A percentile compares a stretch with the other conserved stretches of the same genome.
phyloP scores from a whole-genome alignment of 2,797 vertebrate genomes.

The Prionace glauca region DNA sequence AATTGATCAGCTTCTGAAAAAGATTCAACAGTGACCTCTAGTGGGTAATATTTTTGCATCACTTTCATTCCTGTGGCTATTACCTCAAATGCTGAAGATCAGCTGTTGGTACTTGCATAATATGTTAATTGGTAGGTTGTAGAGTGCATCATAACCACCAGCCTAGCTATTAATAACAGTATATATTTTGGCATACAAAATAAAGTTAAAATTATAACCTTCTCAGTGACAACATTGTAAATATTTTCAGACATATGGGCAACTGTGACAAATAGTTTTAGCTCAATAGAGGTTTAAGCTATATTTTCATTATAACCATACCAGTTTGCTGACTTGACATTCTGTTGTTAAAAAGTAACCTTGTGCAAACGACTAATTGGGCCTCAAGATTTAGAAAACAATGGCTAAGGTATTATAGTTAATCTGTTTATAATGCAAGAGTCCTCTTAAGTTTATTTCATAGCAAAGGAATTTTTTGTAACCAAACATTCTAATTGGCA shows the following conservation, averaged over 20 bases:
- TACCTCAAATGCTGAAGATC: not conserved
- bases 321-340: slow-evolving; percentile 20
- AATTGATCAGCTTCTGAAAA: not conserved
- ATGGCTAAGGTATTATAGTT: not conserved
- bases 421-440: not conserved
- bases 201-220: slow-evolving; percentile 28
- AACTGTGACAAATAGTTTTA: not conserved
- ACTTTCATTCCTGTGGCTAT: not conserved
- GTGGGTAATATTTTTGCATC: not conserved
- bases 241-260: not conserved
- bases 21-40: slow-evolving; percentile 34
- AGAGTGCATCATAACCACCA: not conserved
- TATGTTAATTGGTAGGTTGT: slow-evolving; percentile 19
- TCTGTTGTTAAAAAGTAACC: not conserved
- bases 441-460: not conserved
- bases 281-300: not conserved
- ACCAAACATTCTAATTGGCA: not conserved
- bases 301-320: not conserved
- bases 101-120: not conserved
- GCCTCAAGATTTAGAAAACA: slow-evolving; percentile 19
- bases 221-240: not conserved
- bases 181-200: slow-evolving; percentile 10
- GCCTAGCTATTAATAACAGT: slow-evolving; percentile 25
- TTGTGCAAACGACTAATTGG: slow-evolving; percentile 1
- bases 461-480: not conserved